A percentile compares a stretch with the other conserved stretches of the same genome.
Conservation (phyloP, 2,113 vertebrate species). For the Scolopax mira region DNA sequence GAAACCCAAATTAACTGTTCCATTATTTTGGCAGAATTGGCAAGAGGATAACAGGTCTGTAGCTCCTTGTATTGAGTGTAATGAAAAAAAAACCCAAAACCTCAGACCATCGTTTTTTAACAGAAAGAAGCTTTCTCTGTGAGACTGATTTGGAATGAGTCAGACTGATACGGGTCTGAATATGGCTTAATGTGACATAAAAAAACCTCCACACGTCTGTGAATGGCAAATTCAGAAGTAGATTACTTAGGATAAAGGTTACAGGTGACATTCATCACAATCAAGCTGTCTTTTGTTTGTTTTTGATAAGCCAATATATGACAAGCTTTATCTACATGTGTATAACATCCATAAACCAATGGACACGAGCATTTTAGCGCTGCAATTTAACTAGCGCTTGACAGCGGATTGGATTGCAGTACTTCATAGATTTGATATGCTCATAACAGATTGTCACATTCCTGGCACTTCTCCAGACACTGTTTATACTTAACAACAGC, state of each 20-base stretch:
- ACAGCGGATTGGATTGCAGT: not conserved
- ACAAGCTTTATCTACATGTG: not conserved
- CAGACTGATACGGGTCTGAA: not conserved
- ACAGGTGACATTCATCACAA: slow-evolving; percentile 46
- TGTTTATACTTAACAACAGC: slow-evolving; percentile 22
- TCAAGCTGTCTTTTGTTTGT: slow-evolving; percentile 24
- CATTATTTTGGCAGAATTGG: not conserved
- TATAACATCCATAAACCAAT: slow-evolving; percentile 6
- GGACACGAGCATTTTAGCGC: not conserved
- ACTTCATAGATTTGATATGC: slow-evolving; percentile 8
- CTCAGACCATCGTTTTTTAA: not conserved
- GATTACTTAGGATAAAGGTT: slow-evolving; percentile 28
- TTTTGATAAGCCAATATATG: slow-evolving; percentile 36
- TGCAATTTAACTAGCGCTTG: slow-evolving; percentile 13
- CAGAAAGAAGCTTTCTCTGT: not conserved
- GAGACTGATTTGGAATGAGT: not conserved
- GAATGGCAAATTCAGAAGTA: slow-evolving; percentile 13
- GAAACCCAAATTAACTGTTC: slow-evolving; percentile 34
- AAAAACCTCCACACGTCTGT: not conserved
- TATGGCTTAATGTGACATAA: slow-evolving; percentile 11
- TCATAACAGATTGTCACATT: slow-evolving; percentile 26
- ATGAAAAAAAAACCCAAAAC: not conserved
- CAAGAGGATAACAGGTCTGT: not conserved
- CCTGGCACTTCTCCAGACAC: slow-evolving; percentile 28
- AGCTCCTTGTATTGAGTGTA: not conserved